phyloP scores from a whole-genome alignment of 2,888 invertebrate genomes.

The Drosophila falleni region DNA sequence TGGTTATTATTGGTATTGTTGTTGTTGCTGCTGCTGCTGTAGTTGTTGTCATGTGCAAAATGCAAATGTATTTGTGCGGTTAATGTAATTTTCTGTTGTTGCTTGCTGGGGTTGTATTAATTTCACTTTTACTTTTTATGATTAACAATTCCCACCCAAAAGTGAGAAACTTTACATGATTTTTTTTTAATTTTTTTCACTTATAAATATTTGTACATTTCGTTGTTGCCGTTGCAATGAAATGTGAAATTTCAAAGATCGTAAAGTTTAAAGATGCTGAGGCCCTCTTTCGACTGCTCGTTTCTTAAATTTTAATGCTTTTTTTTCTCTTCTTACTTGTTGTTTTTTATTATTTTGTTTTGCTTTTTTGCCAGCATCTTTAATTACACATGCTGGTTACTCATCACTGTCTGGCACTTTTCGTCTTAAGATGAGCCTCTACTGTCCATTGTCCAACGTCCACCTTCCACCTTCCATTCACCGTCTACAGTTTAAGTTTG shows the following conservation, averaged over 20 bases:
- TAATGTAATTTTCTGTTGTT: conserved; percentile 65
- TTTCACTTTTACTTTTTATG: conserved; percentile 81
- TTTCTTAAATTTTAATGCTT: conserved; percentile 54
- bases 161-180: conserved; percentile 75
- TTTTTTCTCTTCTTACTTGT: conserved; percentile 38
- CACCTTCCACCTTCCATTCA: conserved; percentile 14
- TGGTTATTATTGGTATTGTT: conserved; percentile 24
- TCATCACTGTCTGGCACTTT: conserved; percentile 53
- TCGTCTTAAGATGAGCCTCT: conserved; percentile 28
- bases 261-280: conserved; percentile 73
- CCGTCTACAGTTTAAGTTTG: conserved; percentile 6
- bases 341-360: conserved; percentile 40
- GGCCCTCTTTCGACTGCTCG: conserved; percentile 31
- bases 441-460: background rate
- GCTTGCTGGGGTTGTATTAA: conserved; percentile 66
- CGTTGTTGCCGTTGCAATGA: conserved; percentile 59
- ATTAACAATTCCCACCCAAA: conserved; percentile 82
- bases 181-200: conserved; percentile 57
- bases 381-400: conserved; percentile 70
- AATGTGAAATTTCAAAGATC: conserved; percentile 78
- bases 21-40: conserved; percentile 29
- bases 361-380: conserved; percentile 61
- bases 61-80: conserved; percentile 71
- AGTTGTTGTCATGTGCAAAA: conserved; percentile 66
- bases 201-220: conserved; percentile 62